Percentiles rank a stretch among this genome's conserved stretches.
These are phyloP conservation scores for Petrocephalus microphthalmus DNA, from an alignment of 2,113 vertebrate genomes.

Conservation along the genomic window DNA sequence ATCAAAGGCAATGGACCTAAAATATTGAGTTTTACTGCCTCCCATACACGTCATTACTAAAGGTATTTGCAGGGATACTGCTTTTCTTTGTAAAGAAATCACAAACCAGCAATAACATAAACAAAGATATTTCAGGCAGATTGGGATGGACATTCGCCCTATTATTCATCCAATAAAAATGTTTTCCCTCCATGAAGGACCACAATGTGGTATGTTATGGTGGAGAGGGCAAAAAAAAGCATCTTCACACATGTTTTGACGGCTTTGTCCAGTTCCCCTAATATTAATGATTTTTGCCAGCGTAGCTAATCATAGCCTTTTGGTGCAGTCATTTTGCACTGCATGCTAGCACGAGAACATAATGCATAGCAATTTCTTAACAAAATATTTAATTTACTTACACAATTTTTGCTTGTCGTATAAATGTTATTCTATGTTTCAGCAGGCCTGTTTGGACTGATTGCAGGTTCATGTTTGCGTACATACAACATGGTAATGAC, in stretches of 20 bases:
- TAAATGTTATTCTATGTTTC: not conserved
- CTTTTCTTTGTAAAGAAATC: slow-evolving; percentile 3
- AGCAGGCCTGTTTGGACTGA: not conserved
- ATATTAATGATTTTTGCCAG: not conserved
- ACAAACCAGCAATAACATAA: slow-evolving; percentile 18
- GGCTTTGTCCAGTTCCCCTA: not conserved
- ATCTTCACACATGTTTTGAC: not conserved
- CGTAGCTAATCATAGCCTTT: not conserved
- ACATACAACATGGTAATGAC: not conserved
- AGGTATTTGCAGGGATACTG: not conserved
- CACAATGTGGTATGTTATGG: not conserved
- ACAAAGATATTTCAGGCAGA: slow-evolving; percentile 15
- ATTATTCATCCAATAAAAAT: slow-evolving; percentile 4
- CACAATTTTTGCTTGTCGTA: not conserved
- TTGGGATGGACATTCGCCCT: not conserved
- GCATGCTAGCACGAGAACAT: not conserved
- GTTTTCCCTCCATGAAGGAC: not conserved
- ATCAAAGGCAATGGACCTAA: slow-evolving; percentile 9
- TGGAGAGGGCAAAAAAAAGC: not conserved
- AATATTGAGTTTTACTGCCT: not conserved
- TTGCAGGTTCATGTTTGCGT: not conserved
- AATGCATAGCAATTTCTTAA: not conserved
- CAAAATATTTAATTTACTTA: not conserved
- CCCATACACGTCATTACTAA: not conserved
- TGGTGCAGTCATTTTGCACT: not conserved